Percentiles rank a stretch among this genome's conserved stretches.
Conservation (phyloP, 2,113 vertebrate genomes). For the Quiscalus mexicanus region DNA sequence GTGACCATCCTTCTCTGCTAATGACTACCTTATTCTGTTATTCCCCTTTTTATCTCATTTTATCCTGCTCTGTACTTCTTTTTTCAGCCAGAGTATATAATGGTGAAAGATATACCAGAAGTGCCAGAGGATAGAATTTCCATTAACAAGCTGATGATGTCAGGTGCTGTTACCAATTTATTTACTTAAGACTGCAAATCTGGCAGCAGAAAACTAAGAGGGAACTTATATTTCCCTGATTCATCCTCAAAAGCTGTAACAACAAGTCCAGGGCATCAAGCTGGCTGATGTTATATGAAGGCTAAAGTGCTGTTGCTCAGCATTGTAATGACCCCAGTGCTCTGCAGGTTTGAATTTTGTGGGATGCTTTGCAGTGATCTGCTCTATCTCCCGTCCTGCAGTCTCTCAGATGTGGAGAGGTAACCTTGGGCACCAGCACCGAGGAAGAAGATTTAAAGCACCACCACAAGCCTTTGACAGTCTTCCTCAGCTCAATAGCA, state of each 20-base stretch:
- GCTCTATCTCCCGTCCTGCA: not conserved
- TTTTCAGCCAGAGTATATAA: not conserved
- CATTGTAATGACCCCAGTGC: not conserved
- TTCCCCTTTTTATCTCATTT: not conserved
- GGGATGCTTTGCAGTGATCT: not conserved
- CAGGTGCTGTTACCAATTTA: not conserved
- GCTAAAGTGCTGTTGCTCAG: not conserved
- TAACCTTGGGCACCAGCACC: not conserved
- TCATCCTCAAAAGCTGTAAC: not conserved
- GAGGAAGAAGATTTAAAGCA: not conserved
- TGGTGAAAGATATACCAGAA: not conserved
- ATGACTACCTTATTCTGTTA: not conserved
- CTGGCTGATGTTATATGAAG: not conserved
- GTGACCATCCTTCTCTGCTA: not conserved
- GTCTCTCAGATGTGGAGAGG: not conserved
- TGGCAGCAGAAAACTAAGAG: not conserved
- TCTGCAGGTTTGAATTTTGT: not conserved
- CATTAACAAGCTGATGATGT: not conserved
- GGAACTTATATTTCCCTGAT: not conserved
- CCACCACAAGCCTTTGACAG: not conserved
- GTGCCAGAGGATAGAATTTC: slow-evolving; percentile 7
- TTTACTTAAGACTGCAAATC: not conserved
- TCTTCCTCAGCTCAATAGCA: not conserved
- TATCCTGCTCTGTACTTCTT: not conserved
- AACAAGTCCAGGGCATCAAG: not conserved